phyloP scores from a whole-genome alignment of 92 coral and sea anemone genomes.

The Zoanthus gigantus region DNA sequence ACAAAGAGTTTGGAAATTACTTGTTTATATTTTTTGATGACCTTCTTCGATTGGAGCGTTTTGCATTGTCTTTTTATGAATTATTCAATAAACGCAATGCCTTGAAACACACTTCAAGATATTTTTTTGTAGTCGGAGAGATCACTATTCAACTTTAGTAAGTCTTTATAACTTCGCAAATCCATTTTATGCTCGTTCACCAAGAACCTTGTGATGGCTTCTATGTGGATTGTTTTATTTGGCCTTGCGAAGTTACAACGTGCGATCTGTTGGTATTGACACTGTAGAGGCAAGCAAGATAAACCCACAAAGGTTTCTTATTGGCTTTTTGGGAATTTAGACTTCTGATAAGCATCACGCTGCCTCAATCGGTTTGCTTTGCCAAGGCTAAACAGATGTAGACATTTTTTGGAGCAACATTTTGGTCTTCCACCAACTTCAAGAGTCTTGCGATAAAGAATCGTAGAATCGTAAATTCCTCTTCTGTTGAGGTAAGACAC shows the following conservation, averaged over 20 bases:
- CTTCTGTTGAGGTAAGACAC: conserved; percentile 37
- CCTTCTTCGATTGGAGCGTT: conserved; percentile 19
- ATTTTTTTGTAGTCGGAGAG: too few species aligned
- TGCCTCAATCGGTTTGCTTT: neutral
- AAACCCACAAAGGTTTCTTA: conserved; percentile 34
- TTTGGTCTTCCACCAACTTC: conserved; percentile 19
- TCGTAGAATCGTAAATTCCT: neutral
- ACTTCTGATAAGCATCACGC: conserved; percentile 26
- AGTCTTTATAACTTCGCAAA: neutral
- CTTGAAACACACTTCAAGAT: conserved; percentile 1
- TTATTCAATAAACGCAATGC: conserved; percentile 17
- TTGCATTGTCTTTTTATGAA: conserved; percentile 29
- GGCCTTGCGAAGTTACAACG: neutral
- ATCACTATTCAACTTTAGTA: neutral
- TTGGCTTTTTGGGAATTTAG: conserved; percentile 39
- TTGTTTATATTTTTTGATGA: neutral
- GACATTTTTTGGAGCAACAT: neutral
- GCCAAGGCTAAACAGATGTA: conserved; percentile 32
- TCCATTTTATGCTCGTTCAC: neutral
- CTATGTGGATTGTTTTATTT: neutral
- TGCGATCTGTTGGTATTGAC: neutral
- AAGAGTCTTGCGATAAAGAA: conserved; percentile 33
- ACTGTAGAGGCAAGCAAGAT: conserved; percentile 16
- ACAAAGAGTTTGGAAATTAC: conserved; percentile 1
- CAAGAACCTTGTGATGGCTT: neutral